phyloP scores from a whole-genome alignment of 2,888 invertebrate species.

The Mellilla xanthometata region DNA sequence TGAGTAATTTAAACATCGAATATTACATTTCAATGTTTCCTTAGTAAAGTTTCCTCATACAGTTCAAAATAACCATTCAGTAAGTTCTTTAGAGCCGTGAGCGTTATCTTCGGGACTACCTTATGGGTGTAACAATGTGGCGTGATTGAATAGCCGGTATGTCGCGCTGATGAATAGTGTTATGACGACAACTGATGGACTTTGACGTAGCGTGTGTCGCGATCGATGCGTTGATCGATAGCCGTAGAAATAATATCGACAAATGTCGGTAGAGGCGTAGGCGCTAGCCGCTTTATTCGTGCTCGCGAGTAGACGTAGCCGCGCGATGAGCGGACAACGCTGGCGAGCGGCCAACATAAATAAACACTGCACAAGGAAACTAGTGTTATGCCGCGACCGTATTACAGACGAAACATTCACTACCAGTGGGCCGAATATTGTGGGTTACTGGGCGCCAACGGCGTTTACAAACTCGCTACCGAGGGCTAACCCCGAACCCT shows the following conservation, averaged over 20 bases:
- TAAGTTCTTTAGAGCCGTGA: constrained; percentile 4
- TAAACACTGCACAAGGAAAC: constrained; percentile 82
- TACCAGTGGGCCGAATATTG: constrained; percentile 78
- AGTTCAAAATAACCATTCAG: constrained; percentile 24
- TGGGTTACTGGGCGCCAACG: constrained; percentile 78
- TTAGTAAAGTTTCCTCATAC: constrained; percentile 21
- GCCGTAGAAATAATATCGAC: constrained; percentile 56
- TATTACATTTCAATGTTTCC: constrained; percentile 13
- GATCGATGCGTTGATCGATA: constrained; percentile 64
- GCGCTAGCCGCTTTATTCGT: constrained; percentile 60
- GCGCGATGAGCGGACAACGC: constrained; percentile 72
- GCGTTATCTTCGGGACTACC: constrained; percentile 44
- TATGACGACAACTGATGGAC: constrained; percentile 68
- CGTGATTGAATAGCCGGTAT: constrained; percentile 54
- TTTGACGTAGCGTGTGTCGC: constrained; percentile 61
- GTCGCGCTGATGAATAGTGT: constrained; percentile 48
- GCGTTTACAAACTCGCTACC: no score
- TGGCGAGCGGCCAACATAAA: constrained; percentile 76
- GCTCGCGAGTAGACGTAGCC: constrained; percentile 54
- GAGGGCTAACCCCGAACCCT: no score
- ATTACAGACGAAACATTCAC: constrained; percentile 81
- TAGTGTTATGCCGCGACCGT: constrained; percentile 82
- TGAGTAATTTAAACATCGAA: constrained; percentile 8
- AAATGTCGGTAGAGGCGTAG: constrained; percentile 57
- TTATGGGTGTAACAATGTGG: constrained; percentile 60